Percentiles rank a stretch among this genome's conserved stretches.
Evolutionary conservation across 2,113 vertebrate genomes (phyloP).

Genomic region (Suricata suricatta): DNA sequence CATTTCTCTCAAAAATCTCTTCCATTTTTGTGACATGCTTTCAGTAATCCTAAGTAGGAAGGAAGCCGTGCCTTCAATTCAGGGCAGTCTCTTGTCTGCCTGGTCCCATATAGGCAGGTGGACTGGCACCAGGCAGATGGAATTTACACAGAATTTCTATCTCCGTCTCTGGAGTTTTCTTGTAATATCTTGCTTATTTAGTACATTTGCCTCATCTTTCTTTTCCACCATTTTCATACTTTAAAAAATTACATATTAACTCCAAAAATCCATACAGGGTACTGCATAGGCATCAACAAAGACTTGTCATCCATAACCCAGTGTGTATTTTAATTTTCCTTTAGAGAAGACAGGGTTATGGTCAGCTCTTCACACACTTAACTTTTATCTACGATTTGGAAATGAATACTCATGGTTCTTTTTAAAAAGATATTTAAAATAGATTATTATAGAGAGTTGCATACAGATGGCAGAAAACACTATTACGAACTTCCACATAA

Average conservation of each 20-base stretch:
- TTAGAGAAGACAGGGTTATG: not conserved
- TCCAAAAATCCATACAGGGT: not conserved
- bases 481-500: not conserved
- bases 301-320: not conserved
- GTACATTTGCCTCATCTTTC: constrained; percentile 12
- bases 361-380: not conserved
- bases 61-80: not conserved
- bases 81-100: not conserved
- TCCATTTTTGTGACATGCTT: not conserved
- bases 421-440: not conserved
- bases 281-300: not conserved
- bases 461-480: not conserved
- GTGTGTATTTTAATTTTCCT: not conserved
- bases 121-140: not conserved
- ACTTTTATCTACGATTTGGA: constrained; percentile 22
- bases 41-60: not conserved
- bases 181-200: not conserved
- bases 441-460: not conserved
- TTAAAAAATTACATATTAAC: not conserved
- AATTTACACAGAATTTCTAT: not conserved
- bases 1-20: not conserved
- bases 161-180: not conserved
- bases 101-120: not conserved
- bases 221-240: not conserved
- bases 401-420: not conserved